Evolutionary conservation across 2,113 vertebrate species (phyloP), one percentile per base, ranked within the genome.

Genomic region (Caloenas nicobarica): DNA sequence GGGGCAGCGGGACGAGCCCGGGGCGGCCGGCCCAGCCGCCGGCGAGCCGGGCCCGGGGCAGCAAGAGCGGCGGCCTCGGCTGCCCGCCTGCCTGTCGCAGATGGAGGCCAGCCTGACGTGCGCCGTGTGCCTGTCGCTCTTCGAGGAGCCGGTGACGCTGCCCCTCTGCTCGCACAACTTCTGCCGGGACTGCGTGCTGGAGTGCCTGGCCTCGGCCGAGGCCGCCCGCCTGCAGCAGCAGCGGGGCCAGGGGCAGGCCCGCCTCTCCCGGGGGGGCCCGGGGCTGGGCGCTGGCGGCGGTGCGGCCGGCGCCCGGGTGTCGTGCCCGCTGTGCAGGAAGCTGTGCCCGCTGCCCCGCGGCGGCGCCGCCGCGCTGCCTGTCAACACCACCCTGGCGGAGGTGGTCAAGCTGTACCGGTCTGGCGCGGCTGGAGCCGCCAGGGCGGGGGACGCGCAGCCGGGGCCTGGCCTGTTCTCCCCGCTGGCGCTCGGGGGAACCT

Each of bases 51-150:
- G 26, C 16, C n/a, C 16, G 11, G 36, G 46, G 3, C 69, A 48
- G 46, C 28, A 18, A 46, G 61, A 81, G 58, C 28, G 42, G 62
- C 48, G 53, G 28, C 46, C 50, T 10, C 16, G 21, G 18, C 36
- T 25, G 24, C 9, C 50, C 14, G 3, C 40, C 31, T 11, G 18
- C 60, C 33, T 19, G 58, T 13, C 50, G 79, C 81, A 62, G 38
- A 97, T 98, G 97, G 97, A 98, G 76, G 97, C 96, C 62, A 97
- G 97, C 73, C 89, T 98, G 92, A 98, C 97, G 24, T 98, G 97
- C 38, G 97, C 97, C 29, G 97, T 98, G 11, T 98, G 97, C 71
- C 81, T 98, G 57, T 95, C 95, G 13, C 82, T 98, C 42, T 96
- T 97, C 70, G 95, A 97, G 65, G 97, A 97, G 11, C 97, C 97